Base-by-base conservation (phyloP, 92 coral and sea anemone species). In the Diadumene lineata region DNA sequence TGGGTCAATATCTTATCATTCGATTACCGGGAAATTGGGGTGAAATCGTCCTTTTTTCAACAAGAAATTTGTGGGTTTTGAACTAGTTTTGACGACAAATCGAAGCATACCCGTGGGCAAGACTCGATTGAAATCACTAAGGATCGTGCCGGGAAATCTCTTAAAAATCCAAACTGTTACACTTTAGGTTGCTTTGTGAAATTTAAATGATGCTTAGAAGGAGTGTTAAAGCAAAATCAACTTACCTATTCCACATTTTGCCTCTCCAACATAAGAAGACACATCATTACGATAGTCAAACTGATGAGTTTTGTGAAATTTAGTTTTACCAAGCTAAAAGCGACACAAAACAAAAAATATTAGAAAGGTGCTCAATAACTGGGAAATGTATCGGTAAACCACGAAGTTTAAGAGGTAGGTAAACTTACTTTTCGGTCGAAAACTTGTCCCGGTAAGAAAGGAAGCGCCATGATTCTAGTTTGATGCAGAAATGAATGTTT, bases 271-370 rank as follows among this genome's bases (percentile, higher is more conserved):
- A 77, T 86, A 94, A 8, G 66, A 79, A 21, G 97, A 92, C 7
- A 94, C 98, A 73, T 94, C 98, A 67, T 94, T 94, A 62, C 97
- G 92, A 38, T 88, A 88, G 84, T 94, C 98, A 81, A 94, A 94
- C 70, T 83, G 87, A 78, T 94, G 98, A 28, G 97, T 83, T 61
- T 94, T 94, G 84, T 94, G 97, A 83, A 94, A 94, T 64, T 94
- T 94, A 10, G 84, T 78, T 76, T 94, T 88, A 53, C 98, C 98
- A 69, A 94, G 85, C 98, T 94, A 72, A 19, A n/a, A n/a, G n/a
- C n/a, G n/a, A 60, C 55, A 21, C 57, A 9, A 43, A 75, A 71
- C 76, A 58, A 60, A 22, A 29, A 70, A 16, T 43, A 58, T 7
- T 10, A 66, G 21, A 34, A 1, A 7, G 24, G 1, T 1, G 22